These are phyloP conservation scores for Timema podura DNA, from an alignment of 2,888 invertebrate species.

Conservation along the genomic window DNA sequence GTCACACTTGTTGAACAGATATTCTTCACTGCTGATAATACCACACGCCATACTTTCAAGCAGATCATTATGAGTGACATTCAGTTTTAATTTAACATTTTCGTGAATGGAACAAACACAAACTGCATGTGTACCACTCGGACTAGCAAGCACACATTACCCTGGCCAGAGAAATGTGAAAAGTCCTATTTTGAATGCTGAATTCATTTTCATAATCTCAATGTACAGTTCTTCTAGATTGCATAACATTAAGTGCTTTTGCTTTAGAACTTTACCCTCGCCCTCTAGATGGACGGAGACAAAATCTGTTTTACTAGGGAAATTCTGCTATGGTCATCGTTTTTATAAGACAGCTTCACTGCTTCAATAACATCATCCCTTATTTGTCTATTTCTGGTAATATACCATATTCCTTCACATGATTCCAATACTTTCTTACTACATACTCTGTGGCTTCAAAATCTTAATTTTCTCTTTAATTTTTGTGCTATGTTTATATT, in stretches of 20 bases:
- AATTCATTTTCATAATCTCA: conserved; percentile 24
- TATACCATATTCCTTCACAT: conserved; percentile 24
- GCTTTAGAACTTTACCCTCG: conserved; percentile 1
- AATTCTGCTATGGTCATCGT: conserved; percentile 26
- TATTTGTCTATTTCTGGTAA: conserved; percentile 26
- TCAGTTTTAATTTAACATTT: conserved; percentile 32
- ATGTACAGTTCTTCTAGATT: conserved; percentile 26
- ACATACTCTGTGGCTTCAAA: conserved; percentile 27
- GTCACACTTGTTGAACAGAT: conserved; percentile 18
- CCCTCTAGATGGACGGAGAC: conserved; percentile 21
- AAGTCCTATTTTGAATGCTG: conserved; percentile 29
- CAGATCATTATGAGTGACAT: conserved; percentile 17
- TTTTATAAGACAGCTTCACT: conserved; percentile 22
- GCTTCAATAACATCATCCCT: conserved; percentile 23
- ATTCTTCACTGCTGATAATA: conserved; percentile 20
- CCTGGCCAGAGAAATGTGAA: conserved; percentile 32
- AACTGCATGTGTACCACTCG: conserved; percentile 32
- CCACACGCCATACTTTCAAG: conserved; percentile 16
- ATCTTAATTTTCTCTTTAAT: conserved; percentile 29
- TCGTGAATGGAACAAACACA: conserved; percentile 34
- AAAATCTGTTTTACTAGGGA: conserved; percentile 33
- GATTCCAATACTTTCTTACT: conserved; percentile 21
- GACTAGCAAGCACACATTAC: conserved; percentile 32
- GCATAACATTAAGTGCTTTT: conserved; percentile 15
- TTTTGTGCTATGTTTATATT: conserved; percentile 14